phyloP scores from a whole-genome alignment of 2,797 vertebrate genomes.

The Gadopsis marmoratus region DNA sequence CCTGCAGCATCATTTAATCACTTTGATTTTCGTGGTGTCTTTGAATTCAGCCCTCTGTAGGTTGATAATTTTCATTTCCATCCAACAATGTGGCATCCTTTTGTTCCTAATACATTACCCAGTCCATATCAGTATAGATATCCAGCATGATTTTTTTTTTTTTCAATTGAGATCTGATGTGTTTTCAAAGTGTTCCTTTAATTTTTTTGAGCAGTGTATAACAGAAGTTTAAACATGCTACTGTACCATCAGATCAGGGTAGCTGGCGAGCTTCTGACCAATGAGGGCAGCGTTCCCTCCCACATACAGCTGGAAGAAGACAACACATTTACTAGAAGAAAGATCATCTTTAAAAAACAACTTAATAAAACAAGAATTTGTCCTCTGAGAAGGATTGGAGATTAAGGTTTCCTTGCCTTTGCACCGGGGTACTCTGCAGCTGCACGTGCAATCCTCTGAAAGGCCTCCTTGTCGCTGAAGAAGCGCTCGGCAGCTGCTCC shows the following conservation, averaged over 20 bases:
- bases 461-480: constrained; percentile 89
- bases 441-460: constrained; percentile 87
- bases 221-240: background rate
- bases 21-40: no score
- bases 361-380: background rate
- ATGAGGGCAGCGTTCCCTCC: constrained; percentile 99
- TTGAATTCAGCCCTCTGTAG: no score
- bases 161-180: no score
- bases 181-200: no score
- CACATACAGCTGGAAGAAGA: constrained; percentile 90
- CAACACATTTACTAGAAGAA: background rate
- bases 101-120: no score
- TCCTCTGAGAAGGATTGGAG: background rate
- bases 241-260: constrained; percentile 90
- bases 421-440: constrained; percentile 91
- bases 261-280: constrained; percentile 93
- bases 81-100: no score
- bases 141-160: no score
- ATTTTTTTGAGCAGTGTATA: no score
- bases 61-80: no score
- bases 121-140: no score
- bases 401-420: constrained; percentile 83
- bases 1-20: no score
- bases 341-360: background rate
- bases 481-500: constrained; percentile 96